Evolutionary conservation across 2,888 invertebrate genomes (phyloP), one percentile per base, ranked within the genome.

Genomic region (Cantharis rustica): DNA sequence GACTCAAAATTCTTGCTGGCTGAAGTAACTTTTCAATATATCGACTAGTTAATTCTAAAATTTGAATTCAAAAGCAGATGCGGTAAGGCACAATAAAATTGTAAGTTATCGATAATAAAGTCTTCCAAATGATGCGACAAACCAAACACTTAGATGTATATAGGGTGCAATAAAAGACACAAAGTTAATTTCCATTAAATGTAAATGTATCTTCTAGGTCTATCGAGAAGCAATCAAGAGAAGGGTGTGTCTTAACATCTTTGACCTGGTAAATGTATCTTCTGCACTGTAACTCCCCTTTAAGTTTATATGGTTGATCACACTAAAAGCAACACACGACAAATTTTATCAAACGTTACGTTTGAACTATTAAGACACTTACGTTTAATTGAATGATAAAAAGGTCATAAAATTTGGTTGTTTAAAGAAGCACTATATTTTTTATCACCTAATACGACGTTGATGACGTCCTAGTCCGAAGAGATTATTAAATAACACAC

Each of bases 151-250:
- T 47, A 47, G 47, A 5, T 47, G 47, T 47, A 47, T 66, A 66
- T 66, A 66, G 23, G 23, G 64, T 66, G 64, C 64, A 66, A n/a
- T 17, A 66, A 23, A 66, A 66, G 17, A 63, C 17, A 66, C 64
- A 66, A 70, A 69, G 69, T 27, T 26, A 75, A 75, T 72, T 75
- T 72, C 62, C 75, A 75, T 75, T 75, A 75, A 75, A 75, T 75
- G 75, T 69, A 72, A 75, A 75, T 75, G 68, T 69, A 69, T 63
- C 62, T 69, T 68, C 64, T 16, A 68, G 63, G 71, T 71, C 68
- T 75, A 68, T 74, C 66, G 63, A 71, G 75, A 71, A 75, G 75
- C 75, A 75, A 75, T 75, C 70, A 71, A 75, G 71, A 27, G 68
- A 20, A 75, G 75, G 75, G 75, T 62, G 75, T 75, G 75, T 64